Evolutionary conservation across 2,797 vertebrate genomes (phyloP).

Genomic region (Phyllotis vaccarum): DNA sequence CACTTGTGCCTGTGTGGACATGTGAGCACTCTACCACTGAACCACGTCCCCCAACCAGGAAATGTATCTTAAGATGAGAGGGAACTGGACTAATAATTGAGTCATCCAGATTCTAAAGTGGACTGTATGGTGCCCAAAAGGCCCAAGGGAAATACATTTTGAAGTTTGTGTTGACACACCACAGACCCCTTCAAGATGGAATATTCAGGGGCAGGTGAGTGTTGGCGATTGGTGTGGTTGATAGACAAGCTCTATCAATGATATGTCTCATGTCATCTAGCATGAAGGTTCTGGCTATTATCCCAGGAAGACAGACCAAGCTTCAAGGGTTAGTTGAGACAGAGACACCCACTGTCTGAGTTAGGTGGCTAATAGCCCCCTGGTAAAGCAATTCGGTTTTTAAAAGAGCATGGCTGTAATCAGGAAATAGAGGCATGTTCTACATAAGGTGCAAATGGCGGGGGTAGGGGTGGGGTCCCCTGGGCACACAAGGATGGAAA

Average conservation of each 20-base stretch:
- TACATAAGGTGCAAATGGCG: too few species aligned
- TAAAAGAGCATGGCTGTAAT: background rate
- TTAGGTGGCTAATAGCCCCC: background rate
- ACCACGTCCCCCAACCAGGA: background rate
- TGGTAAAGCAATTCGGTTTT: slow-evolving; percentile 29
- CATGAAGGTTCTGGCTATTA: background rate
- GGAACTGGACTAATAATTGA: slow-evolving; percentile 6
- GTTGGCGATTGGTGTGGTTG: background rate
- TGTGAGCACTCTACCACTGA: background rate
- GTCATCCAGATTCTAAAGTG: slow-evolving; percentile 20
- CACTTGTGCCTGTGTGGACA: background rate
- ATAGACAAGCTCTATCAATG: too few species aligned
- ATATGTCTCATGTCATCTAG: background rate
- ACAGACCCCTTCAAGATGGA: background rate
- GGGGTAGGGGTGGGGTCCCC: too few species aligned
- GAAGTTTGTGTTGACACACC: background rate
- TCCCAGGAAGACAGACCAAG: background rate
- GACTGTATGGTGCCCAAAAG: background rate
- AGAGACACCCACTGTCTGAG: background rate
- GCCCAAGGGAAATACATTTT: slow-evolving; percentile 25
- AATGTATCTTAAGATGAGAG: slow-evolving; percentile 8
- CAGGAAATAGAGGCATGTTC: background rate
- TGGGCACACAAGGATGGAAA: background rate
- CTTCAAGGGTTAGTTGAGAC: slow-evolving; percentile 6
- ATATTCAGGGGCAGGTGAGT: background rate